Evolutionary conservation across 2,888 invertebrate species (phyloP).

Genomic region (Cerceris ruficornis): DNA sequence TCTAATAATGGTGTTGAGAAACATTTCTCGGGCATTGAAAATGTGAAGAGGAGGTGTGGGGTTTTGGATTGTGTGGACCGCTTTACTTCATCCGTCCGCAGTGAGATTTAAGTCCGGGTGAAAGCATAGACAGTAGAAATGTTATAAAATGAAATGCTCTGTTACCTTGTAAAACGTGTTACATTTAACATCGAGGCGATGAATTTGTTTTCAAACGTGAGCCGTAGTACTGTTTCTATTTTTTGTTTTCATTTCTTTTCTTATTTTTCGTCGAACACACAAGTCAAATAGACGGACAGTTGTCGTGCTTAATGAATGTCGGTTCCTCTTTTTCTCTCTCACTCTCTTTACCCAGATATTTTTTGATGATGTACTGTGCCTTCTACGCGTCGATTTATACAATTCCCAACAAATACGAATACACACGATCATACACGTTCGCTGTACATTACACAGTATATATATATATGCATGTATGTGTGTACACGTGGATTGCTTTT

Average conservation of each 20-base stretch:
- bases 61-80: conserved; percentile 37
- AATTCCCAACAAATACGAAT: conserved; percentile 61
- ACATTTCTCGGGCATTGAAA: conserved; percentile 9
- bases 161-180: conserved; percentile 72
- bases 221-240: conserved; percentile 65
- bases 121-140: conserved; percentile 71
- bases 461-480: conserved; percentile 38
- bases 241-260: conserved; percentile 42
- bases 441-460: conserved; percentile 19
- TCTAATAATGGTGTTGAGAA: conserved; percentile 7
- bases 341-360: not conserved
- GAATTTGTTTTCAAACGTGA: conserved; percentile 65
- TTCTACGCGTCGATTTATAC: conserved; percentile 51
- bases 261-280: conserved; percentile 57
- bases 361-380: conserved; percentile 22
- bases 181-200: conserved; percentile 74
- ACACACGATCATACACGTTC: conserved; percentile 51
- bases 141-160: conserved; percentile 73
- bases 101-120: conserved; percentile 58
- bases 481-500: conserved; percentile 43
- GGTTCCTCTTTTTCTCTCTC: conserved; percentile 38
- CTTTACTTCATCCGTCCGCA: conserved; percentile 28
- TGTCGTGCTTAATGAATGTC: conserved; percentile 48
- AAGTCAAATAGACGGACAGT: conserved; percentile 60
- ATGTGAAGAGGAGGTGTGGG: conserved; percentile 33